A percentile compares a stretch with the other conserved stretches of the same genome.
These are phyloP conservation scores for Goniozus legneri DNA, from an alignment of 1,140 invertebrate species.

Conservation along the genomic window DNA sequence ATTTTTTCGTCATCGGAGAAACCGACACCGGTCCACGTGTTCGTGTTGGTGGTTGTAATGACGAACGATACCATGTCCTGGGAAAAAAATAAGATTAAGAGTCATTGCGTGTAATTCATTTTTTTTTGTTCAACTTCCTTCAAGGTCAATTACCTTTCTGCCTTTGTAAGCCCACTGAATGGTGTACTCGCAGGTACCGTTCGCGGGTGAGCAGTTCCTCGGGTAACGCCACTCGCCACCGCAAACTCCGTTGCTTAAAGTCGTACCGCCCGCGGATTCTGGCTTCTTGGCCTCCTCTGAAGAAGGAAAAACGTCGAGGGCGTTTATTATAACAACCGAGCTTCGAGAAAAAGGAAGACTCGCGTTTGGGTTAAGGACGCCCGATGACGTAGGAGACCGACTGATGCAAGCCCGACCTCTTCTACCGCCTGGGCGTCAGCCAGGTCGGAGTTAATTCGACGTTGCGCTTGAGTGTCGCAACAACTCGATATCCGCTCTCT, in stretches of 20 bases:
- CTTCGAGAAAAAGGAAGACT: no score
- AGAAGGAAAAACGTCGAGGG: slow-evolving; percentile 25
- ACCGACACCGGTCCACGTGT: slow-evolving; percentile 91
- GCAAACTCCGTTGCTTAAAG: slow-evolving; percentile 55
- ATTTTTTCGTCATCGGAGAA: slow-evolving; percentile 85
- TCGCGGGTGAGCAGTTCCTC: slow-evolving; percentile 63
- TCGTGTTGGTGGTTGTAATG: slow-evolving; percentile 75
- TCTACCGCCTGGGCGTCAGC: no score
- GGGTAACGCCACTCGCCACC: slow-evolving; percentile 78
- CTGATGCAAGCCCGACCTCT: no score
- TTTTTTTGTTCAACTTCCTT: no score
- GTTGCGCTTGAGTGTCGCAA: no score
- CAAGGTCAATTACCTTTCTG: slow-evolving; percentile 42
- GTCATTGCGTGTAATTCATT: no score
- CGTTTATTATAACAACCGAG: no score
- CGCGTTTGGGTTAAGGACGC: no score
- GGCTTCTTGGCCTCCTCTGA: slow-evolving; percentile 46
- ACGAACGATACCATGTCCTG: slow-evolving; percentile 82
- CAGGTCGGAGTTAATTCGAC: no score
- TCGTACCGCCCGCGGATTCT: slow-evolving; percentile 30
- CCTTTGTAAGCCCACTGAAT: slow-evolving; percentile 82
- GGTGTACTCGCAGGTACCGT: slow-evolving; percentile 77
- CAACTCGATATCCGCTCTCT: no score
- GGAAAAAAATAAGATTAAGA: no score
- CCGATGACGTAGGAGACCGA: no score